Evolutionary conservation across 1,140 invertebrate species (phyloP), one percentile per base, ranked within the genome.

Genomic region (Lanistes nyassanus): DNA sequence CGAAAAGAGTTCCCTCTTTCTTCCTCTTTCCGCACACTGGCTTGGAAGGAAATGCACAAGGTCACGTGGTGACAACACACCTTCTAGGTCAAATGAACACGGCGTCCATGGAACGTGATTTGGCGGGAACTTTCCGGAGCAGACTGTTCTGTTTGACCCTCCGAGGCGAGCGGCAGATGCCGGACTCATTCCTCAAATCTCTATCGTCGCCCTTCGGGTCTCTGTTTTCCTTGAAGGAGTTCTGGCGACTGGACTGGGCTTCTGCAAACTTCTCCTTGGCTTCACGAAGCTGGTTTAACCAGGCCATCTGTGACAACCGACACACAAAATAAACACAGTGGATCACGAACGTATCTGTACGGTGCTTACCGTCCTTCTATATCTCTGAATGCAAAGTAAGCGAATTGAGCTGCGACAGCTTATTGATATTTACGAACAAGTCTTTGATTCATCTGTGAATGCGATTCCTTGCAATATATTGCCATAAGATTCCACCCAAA

Each of bases 241-340:
- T 76, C 58, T 73, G 73, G 21, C 75, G 71, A 58, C 76, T 75
- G 21, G 56, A 73, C 26, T 74, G 47, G 13, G 26, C 77, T 42
- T 78, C 81, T 70, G 91, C 91, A 90, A 91, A 92, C 65, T 89
- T 89, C 78, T 92, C 91, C 78, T 91, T 91, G 4, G 91, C 91
- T 75, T 91, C 89, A 47, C 88, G 84, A 39, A 92, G 82, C 78
- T 91, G 91, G 37, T 81, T 79, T 9, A 92, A 80, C 91, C 91
- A 92, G 26, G 87, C 87, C 71, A 84, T 83, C 91, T 92, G 81
- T 7, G 82, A 82, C 55, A 83, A 70, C 71, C 77, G 69, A 75
- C 53, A 47, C 29, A 60, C 51, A 37, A 65, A 29, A 65, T 26
- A 74, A 29, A 7, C 56, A 23, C 51, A 51, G 19, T 19, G 11